Evolutionary conservation across 2,888 invertebrate genomes (phyloP), one percentile per base, ranked within the genome.

Genomic region (Stenoptilia bipunctidactyla): DNA sequence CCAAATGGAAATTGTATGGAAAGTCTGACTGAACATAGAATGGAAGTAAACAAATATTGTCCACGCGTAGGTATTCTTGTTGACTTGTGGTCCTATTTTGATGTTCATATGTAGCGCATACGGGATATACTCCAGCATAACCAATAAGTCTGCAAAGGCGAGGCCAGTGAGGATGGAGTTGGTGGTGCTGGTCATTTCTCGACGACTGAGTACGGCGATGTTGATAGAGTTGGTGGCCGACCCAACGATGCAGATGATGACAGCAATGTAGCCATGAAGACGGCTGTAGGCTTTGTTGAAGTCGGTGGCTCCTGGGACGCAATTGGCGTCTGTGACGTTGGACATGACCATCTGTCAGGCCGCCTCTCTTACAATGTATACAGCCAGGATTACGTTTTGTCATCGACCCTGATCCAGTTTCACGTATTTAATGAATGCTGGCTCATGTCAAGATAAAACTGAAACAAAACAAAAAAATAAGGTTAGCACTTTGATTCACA

Each of bases 51-150:
- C 92, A 64, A 92, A 94, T 25, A 91, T 86, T 0, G 93, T 91
- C 92, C 93, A 93, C 1, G 88, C 86, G 65, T 93, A 94, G 0
- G 80, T 77, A 51, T 82, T 75, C 15, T 66, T 61, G 47, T 83
- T 80, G 15, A 79, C 65, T 40, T 67, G 75, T 13, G 79, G 70
- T 2, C 80, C 77, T 14, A 84, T 79, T 37, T 88, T 85, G 13
- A 93, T 86, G 59, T 92, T 92, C 46, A 90, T 89, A 64, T 94
- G 93, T 42, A 92, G 87, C 1, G 93, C 90, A 62, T 93, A 94
- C 0, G 97, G 96, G 45, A 97, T 92, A 71, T 97, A 97, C 58
- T 95, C 95, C 55, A 97, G 85, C 91, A 97, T 97, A 27, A 97
- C 96, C 13, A 96, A 85, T 34, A 97, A 86, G 67, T 97, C 97